Evolutionary conservation across 2,888 invertebrate species (phyloP).

Genomic region (Drosophila colorata): DNA sequence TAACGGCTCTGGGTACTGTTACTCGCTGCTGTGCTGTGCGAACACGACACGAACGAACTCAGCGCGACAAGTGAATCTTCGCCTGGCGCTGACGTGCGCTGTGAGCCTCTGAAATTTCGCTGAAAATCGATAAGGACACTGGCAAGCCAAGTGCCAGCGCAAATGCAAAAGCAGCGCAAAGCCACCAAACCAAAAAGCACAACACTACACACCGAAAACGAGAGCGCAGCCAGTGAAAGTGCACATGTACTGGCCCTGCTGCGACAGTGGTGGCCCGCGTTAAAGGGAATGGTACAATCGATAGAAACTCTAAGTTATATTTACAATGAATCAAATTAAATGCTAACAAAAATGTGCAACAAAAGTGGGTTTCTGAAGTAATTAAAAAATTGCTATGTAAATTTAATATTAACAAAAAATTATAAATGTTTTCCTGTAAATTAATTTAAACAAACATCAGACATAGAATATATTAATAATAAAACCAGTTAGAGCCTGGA

Average conservation of each 20-base stretch:
- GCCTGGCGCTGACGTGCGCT: conserved; percentile 73
- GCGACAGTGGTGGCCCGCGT: conserved; percentile 40
- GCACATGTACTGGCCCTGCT: conserved; percentile 67
- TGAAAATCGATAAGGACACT: conserved; percentile 81
- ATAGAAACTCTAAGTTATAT: neutral
- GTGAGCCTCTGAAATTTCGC: conserved; percentile 78
- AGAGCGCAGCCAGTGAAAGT: conserved; percentile 76
- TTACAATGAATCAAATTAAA: neutral
- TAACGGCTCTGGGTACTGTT: conserved; percentile 70
- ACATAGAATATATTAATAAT: no score
- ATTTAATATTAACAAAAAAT: no score
- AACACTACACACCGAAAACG: conserved; percentile 54
- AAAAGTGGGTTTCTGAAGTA: no score
- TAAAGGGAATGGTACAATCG: neutral
- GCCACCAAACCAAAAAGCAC: conserved; percentile 66
- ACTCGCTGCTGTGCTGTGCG: conserved; percentile 69
- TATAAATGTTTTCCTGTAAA: no score
- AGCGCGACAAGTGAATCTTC: conserved; percentile 81
- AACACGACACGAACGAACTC: conserved; percentile 81
- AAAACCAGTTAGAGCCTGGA: no score
- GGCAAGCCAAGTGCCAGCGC: conserved; percentile 50
- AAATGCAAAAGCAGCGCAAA: conserved; percentile 70
- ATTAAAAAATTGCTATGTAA: no score
- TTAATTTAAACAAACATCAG: no score
- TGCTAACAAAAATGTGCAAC: no score